phyloP scores from a whole-genome alignment of 1,140 invertebrate genomes.

The Whitmania pigra region DNA sequence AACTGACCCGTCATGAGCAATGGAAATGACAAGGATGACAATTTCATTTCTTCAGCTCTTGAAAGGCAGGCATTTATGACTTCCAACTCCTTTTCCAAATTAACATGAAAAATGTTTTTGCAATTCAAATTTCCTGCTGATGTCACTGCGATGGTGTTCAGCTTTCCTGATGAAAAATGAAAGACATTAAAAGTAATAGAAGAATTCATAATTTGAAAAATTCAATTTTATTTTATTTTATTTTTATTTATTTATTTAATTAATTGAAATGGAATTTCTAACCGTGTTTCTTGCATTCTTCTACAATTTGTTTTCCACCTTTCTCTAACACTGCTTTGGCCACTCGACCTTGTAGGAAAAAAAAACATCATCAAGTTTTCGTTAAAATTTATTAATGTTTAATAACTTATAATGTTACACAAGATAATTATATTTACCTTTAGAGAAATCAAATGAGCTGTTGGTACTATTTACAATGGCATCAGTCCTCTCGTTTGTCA shows the following conservation, averaged over 20 bases:
- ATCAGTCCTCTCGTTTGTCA: constrained; percentile 27
- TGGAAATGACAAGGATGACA: constrained; percentile 27
- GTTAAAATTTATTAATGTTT: too few species aligned
- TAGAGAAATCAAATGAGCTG: neutral
- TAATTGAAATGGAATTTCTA: neutral
- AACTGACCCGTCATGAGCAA: constrained; percentile 29
- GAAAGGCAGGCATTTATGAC: constrained; percentile 25
- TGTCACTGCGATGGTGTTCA: neutral
- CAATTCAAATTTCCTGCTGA: constrained; percentile 21
- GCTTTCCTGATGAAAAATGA: neutral
- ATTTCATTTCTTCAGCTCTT: constrained; percentile 24
- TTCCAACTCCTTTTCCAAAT: constrained; percentile 19
- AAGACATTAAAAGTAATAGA: neutral
- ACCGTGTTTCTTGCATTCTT: constrained; percentile 26
- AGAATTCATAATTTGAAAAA: neutral
- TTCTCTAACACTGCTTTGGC: constrained; percentile 15
- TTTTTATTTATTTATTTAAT: too few species aligned
- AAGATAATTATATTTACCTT: neutral
- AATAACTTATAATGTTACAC: neutral
- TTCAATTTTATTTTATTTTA: too few species aligned
- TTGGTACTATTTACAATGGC: constrained; percentile 28
- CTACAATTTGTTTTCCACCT: constrained; percentile 14
- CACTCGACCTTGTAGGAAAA: constrained; percentile 11
- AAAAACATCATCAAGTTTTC: neutral
- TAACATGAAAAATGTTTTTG: constrained; percentile 3